phyloP scores from a whole-genome alignment of 2,797 vertebrate genomes.

The Australoheros facetus region DNA sequence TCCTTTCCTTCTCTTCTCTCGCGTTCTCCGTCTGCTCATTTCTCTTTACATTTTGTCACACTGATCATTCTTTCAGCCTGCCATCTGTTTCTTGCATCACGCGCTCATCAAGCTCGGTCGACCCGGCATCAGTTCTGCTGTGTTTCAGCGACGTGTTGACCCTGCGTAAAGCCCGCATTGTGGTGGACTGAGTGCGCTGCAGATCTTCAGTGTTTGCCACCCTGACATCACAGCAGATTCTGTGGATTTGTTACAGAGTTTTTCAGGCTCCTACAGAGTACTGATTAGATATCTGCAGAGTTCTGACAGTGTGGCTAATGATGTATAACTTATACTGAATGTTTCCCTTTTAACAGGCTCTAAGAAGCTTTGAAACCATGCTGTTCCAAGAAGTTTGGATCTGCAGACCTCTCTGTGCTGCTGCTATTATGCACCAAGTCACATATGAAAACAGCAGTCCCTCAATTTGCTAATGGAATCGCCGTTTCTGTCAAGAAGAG shows the following conservation, averaged over 20 bases:
- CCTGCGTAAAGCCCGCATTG: background rate
- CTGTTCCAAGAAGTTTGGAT: slow-evolving; percentile 1
- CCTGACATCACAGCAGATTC: background rate
- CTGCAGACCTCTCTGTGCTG: background rate
- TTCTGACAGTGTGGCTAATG: slow-evolving; percentile 1
- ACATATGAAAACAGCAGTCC: background rate
- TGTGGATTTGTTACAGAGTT: background rate
- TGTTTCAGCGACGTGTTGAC: slow-evolving; percentile 7
- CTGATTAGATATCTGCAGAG: slow-evolving; percentile 1
- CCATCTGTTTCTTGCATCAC: slow-evolving; percentile 47
- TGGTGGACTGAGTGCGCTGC: background rate
- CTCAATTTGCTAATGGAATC: background rate
- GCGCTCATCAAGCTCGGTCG: background rate
- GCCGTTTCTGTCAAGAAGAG: background rate
- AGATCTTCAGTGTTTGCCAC: background rate
- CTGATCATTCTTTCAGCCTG: slow-evolving; percentile 18
- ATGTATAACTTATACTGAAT: slow-evolving; percentile 1
- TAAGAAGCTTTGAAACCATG: slow-evolving; percentile 1
- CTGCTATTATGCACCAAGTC: background rate
- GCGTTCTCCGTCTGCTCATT: slow-evolving; percentile 39
- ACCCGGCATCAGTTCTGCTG: slow-evolving; percentile 12
- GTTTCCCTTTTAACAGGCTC: slow-evolving; percentile 1
- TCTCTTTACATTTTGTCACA: slow-evolving; percentile 60
- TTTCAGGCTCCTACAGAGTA: background rate
- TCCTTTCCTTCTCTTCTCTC: background rate